These are phyloP conservation scores for Pseudanteris insignis DNA, from an alignment of 2,888 invertebrate genomes.

Conservation along the genomic window DNA sequence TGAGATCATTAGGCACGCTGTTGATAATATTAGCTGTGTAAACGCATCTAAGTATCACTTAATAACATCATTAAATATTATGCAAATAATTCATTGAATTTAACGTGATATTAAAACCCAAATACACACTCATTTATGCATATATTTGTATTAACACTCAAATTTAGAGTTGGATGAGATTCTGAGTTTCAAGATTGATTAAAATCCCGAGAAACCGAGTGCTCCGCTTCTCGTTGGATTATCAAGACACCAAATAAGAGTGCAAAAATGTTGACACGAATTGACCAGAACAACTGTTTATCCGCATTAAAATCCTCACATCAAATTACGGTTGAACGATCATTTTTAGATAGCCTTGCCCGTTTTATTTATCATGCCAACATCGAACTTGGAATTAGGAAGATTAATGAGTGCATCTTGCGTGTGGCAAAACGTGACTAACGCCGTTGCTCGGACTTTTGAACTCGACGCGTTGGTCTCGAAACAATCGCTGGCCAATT, in stretches of 20 bases:
- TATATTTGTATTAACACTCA: too few relatives aligned
- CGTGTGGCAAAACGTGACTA: conserved; percentile 21
- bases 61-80: too few relatives aligned
- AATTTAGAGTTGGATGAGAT: too few relatives aligned
- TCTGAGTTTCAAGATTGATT: too few relatives aligned
- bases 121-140: too few relatives aligned
- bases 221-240: neutral
- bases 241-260: neutral
- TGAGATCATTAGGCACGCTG: too few relatives aligned
- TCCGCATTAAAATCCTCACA: conserved; percentile 13
- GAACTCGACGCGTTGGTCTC: conserved; percentile 9
- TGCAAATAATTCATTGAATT: too few relatives aligned
- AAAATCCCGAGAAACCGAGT: neutral
- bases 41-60: too few relatives aligned
- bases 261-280: conserved; percentile 1
- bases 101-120: too few relatives aligned
- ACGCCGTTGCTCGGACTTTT: conserved; percentile 13
- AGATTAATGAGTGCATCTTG: conserved; percentile 25
- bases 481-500: conserved; percentile 5
- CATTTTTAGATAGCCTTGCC: conserved; percentile 38
- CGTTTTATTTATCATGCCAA: conserved; percentile 27
- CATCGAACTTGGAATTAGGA: conserved; percentile 25
- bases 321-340: conserved; percentile 22
- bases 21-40: too few relatives aligned
- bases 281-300: conserved; percentile 12